Base-by-base conservation (phyloP, 2,888 invertebrate species). In the Apamea monoglypha region DNA sequence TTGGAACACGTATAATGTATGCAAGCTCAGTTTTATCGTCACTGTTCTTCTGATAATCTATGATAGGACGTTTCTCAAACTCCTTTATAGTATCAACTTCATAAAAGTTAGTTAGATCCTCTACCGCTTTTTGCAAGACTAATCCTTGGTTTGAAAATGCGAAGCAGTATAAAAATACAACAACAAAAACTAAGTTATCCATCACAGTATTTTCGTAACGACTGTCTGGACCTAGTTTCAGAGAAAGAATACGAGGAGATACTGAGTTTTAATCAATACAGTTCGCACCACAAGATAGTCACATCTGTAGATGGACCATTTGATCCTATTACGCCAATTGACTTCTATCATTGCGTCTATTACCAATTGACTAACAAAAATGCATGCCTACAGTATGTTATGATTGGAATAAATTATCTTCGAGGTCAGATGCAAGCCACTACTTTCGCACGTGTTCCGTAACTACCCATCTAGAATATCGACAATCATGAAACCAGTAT, bases 291-390 rank as follows among this genome's bases (percentile, higher is more conserved):
- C 83, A 69, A 87, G 66, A 67, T 74, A 74, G 32, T 63, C 75
- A 74, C 50, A n/a, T 80, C 74, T 83, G 87, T 91, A 91, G 90
- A 89, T 89, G 90, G 88, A 81, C 79, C 89, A 92, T 91, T 94
- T 92, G 92, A 93, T 87, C 92, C 91, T 89, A 92, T 93, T 93
- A 91, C 87, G 82, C 85, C 94, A 94, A 93, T 94, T 94, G 94
- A 92, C 91, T 91, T 91, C 89, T 85, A 91, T 91, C 73, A 87
- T 84, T 89, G 81, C 76, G 86, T 89, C 86, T 89, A 87, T 90
- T 90, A 81, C 80, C 84, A 82, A 80, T 87, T 84, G 88, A 83
- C 79, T 78, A 69, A 82, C 75, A 82, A 80, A 88, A 81, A 88
- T 80, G 81, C 76, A 84, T 81, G 75, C 81, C 78, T 74, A 80